Evolutionary conservation across 2,888 invertebrate species (phyloP).

Genomic region (Gandaritis pyraliata): DNA sequence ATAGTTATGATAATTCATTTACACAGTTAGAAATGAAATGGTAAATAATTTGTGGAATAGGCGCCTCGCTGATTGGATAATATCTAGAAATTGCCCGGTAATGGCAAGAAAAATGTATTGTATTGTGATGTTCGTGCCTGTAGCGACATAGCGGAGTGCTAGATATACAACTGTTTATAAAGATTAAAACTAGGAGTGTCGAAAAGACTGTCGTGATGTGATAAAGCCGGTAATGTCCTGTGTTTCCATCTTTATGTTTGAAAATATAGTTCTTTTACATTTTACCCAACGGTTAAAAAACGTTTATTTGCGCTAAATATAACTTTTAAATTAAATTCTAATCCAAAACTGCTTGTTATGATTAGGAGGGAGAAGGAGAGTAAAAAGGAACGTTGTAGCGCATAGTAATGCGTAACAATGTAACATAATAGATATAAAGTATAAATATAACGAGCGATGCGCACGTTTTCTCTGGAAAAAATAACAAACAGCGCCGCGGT

Average conservation of each 20-base stretch:
- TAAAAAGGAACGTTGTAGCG: neutral
- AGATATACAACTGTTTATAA: conserved; percentile 8
- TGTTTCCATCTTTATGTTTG: conserved; percentile 8
- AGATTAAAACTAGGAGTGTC: conserved; percentile 20
- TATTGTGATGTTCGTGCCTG: conserved; percentile 26
- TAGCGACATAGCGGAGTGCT: conserved; percentile 10
- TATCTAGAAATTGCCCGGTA: conserved; percentile 2
- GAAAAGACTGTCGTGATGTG: conserved; percentile 36
- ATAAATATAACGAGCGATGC: conserved; percentile 10
- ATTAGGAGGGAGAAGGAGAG: conserved; percentile 6
- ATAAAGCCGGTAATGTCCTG: conserved; percentile 17
- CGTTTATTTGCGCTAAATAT: conserved; percentile 11
- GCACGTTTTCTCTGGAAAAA: conserved; percentile 32
- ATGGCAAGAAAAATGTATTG: conserved; percentile 4
- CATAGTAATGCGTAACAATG: conserved; percentile 11
- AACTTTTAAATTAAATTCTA: conserved; percentile 4
- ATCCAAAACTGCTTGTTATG: conserved; percentile 13
- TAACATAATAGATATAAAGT: conserved; percentile 15
- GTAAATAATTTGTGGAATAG: conserved; percentile 18
- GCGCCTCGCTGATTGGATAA: conserved; percentile 3
- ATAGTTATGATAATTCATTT: conserved; percentile 23
- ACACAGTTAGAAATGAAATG: conserved; percentile 31
- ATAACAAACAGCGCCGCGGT: conserved; percentile 22
- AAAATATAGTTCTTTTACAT: conserved; percentile 7
- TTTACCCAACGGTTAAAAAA: conserved; percentile 6